Percentiles rank a stretch among this genome's conserved stretches.
Evolutionary conservation across 2,113 vertebrate species (phyloP).

Genomic region (Heterotilapia buettikoferi): DNA sequence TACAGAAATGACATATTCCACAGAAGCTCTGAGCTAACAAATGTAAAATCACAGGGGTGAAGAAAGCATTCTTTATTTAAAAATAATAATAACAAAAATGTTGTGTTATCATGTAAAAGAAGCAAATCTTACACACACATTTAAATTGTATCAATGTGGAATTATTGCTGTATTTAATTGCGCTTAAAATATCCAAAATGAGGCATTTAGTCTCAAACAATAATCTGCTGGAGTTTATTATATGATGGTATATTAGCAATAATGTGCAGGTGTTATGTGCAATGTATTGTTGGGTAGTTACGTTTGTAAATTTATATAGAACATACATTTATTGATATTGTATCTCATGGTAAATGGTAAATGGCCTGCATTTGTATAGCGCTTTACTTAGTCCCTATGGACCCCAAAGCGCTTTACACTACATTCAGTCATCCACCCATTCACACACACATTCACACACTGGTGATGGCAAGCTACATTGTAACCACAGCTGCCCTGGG

Average conservation of each 20-base stretch:
- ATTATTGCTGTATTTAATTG: not conserved
- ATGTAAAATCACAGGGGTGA: not conserved
- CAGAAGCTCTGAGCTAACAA: not conserved
- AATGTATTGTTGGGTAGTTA: not conserved
- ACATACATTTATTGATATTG: not conserved
- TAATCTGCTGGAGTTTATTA: not conserved
- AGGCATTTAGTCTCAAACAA: not conserved
- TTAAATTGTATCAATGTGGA: not conserved
- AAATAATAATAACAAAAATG: not conserved
- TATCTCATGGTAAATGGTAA: not conserved
- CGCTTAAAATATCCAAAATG: not conserved
- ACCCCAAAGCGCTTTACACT: not conserved
- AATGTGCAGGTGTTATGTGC: not conserved
- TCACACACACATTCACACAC: not conserved
- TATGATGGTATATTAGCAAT: not conserved
- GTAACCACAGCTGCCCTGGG: not conserved
- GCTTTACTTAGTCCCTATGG: not conserved
- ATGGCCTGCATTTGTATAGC: not conserved
- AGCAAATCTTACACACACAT: not conserved
- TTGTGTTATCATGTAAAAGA: not conserved
- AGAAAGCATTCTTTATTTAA: not conserved
- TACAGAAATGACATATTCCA: not conserved
- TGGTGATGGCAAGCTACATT: not conserved
- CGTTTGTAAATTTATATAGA: not conserved
- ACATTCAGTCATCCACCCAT: not conserved